A percentile compares a stretch with the other conserved stretches of the same genome.
Evolutionary conservation across 2,888 invertebrate species (phyloP).

Genomic region (Drosophila antonietae): DNA sequence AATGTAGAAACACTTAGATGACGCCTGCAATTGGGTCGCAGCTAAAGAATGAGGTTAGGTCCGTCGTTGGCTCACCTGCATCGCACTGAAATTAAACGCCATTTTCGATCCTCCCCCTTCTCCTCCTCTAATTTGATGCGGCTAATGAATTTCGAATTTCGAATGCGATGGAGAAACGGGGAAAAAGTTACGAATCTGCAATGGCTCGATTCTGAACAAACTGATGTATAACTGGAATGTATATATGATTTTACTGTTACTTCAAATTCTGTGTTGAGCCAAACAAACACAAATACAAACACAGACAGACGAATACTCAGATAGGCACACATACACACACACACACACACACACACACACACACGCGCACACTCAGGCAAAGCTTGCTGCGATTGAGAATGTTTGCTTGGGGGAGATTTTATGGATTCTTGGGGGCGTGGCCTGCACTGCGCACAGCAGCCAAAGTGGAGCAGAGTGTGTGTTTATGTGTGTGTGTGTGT

Average conservation of each 20-base stretch:
- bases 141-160: conserved; percentile 29
- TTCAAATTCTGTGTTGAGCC: background rate
- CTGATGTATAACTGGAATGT: conserved; percentile 4
- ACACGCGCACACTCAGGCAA: conserved; percentile 14
- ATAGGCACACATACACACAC: background rate
- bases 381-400: conserved; percentile 1
- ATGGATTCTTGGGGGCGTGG: conserved; percentile 41
- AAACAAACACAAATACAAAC: background rate
- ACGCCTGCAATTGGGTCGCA: conserved; percentile 26
- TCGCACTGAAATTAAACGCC: conserved; percentile 83
- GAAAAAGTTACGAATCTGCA: background rate
- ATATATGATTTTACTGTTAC: background rate
- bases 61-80: conserved; percentile 79
- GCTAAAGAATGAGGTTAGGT: background rate
- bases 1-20: conserved; percentile 15
- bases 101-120: conserved; percentile 51
- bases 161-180: background rate
- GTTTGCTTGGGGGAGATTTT: background rate
- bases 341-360: background rate
- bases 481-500: background rate
- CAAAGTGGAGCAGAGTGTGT: background rate
- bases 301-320: background rate
- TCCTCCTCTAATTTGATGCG: background rate
- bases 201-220: background rate
- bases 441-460: conserved; percentile 31